These are phyloP conservation scores for Delia radicum DNA, from an alignment of 1,140 invertebrate genomes.

Conservation along the genomic window DNA sequence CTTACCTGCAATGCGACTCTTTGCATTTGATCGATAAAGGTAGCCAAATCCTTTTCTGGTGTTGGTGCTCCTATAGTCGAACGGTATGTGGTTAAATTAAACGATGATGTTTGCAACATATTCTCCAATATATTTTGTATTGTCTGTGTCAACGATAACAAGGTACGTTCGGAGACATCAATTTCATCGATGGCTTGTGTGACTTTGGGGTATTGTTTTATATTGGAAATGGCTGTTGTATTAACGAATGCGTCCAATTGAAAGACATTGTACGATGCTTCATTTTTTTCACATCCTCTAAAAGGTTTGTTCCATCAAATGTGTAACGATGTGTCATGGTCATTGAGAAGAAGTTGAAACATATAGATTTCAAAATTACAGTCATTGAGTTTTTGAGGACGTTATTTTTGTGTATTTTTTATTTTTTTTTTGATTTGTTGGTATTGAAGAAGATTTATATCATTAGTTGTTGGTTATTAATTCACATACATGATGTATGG, in stretches of 20 bases:
- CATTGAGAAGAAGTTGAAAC: not conserved
- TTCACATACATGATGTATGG: no score
- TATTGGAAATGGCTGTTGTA: constrained; percentile 62
- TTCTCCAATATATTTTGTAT: constrained; percentile 64
- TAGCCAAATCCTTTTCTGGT: constrained; percentile 69
- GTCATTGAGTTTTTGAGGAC: no score
- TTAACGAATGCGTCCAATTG: constrained; percentile 67
- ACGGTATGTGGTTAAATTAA: constrained; percentile 71
- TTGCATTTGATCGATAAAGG: constrained; percentile 73
- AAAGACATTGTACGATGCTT: constrained; percentile 70
- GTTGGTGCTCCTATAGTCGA: constrained; percentile 64
- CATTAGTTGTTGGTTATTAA: not conserved
- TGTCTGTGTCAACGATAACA: constrained; percentile 58
- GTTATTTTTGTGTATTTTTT: not conserved
- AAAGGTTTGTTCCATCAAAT: no score
- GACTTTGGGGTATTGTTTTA: constrained; percentile 53
- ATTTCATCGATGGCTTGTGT: constrained; percentile 52
- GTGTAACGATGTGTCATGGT: not conserved
- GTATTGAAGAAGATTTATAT: not conserved
- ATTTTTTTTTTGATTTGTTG: not conserved
- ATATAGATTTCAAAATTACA: no score
- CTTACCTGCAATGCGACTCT: constrained; percentile 70
- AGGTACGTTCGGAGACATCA: constrained; percentile 46
- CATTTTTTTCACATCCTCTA: constrained; percentile 70
- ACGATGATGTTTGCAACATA: constrained; percentile 64